Evolutionary conservation across 2,888 invertebrate species (phyloP).

Genomic region (Glyphotaelius pellucidus): DNA sequence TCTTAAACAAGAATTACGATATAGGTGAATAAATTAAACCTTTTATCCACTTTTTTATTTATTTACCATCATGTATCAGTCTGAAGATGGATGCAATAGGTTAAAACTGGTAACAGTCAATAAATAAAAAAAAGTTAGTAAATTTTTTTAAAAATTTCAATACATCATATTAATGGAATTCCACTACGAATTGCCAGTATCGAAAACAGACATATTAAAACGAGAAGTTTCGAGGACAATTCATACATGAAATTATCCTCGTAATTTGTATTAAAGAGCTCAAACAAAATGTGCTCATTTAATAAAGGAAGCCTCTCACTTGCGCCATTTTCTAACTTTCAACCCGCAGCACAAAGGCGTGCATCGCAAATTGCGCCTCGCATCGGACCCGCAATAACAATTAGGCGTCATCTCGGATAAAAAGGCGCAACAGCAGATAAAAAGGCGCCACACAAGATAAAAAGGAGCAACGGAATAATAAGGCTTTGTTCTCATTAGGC

Average conservation of each 20-base stretch:
- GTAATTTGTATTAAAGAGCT: not conserved
- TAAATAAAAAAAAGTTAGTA: too few relatives aligned
- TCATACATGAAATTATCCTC: not conserved
- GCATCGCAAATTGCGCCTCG: slow-evolving; percentile 39
- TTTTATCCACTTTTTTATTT: too few relatives aligned
- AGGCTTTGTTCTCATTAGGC: slow-evolving; percentile 64
- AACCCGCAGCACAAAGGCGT: slow-evolving; percentile 9
- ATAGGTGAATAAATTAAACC: too few relatives aligned
- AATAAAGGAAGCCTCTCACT: slow-evolving; percentile 37
- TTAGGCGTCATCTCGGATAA: slow-evolving; percentile 50
- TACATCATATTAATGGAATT: too few relatives aligned
- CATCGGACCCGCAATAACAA: slow-evolving; percentile 53
- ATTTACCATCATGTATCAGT: too few relatives aligned
- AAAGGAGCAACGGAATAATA: slow-evolving; percentile 54
- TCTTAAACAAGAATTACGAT: too few relatives aligned
- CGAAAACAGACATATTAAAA: not conserved
- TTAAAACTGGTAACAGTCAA: too few relatives aligned
- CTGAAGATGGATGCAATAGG: too few relatives aligned
- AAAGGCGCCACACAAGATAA: slow-evolving; percentile 21
- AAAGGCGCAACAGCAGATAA: slow-evolving; percentile 2
- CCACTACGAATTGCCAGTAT: too few relatives aligned
- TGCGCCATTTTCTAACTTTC: not conserved
- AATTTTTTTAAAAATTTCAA: too few relatives aligned
- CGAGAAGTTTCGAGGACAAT: not conserved
- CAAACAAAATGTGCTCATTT: slow-evolving; percentile 25